Evolutionary conservation across 2,888 invertebrate genomes (phyloP).

Genomic region (Anarsia innoxiella): DNA sequence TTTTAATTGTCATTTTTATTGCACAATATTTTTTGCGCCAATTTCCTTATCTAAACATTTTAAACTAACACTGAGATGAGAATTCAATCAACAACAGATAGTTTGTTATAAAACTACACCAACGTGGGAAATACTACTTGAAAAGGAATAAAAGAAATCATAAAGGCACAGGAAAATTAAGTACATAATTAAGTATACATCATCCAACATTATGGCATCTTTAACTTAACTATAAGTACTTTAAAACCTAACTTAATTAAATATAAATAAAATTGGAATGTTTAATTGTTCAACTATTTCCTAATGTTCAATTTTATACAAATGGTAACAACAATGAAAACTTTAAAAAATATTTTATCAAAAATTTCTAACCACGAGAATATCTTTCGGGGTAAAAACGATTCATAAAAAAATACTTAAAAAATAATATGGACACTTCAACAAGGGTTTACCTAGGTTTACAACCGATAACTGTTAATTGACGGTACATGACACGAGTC

Average conservation of each 20-base stretch:
- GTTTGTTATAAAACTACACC: slow-evolving; percentile 4
- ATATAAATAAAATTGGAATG: slow-evolving; percentile 56
- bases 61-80: slow-evolving; percentile 48
- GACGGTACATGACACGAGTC: slow-evolving; percentile 58
- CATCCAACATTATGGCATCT: slow-evolving; percentile 63
- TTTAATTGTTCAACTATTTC: slow-evolving; percentile 41
- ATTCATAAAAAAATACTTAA: slow-evolving; percentile 43
- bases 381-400: slow-evolving; percentile 24
- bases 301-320: slow-evolving; percentile 40
- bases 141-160: too few relatives aligned
- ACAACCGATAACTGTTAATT: slow-evolving; percentile 63
- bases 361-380: slow-evolving; percentile 36
- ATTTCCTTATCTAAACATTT: slow-evolving; percentile 24
- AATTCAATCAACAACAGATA: slow-evolving; percentile 16
- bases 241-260: too few relatives aligned
- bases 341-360: slow-evolving; percentile 56
- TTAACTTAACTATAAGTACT: slow-evolving; percentile 38
- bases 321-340: slow-evolving; percentile 66
- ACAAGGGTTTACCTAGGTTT: slow-evolving; percentile 37
- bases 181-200: slow-evolving; percentile 47
- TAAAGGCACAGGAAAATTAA: slow-evolving; percentile 36
- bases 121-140: slow-evolving; percentile 4
- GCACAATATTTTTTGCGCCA: slow-evolving; percentile 42
- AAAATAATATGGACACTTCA: slow-evolving; percentile 65
- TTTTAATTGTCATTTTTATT: slow-evolving; percentile 46